Evolutionary conservation across 2,888 invertebrate genomes (phyloP), one percentile per base, ranked within the genome.

Genomic region (Tribolium freemani): DNA sequence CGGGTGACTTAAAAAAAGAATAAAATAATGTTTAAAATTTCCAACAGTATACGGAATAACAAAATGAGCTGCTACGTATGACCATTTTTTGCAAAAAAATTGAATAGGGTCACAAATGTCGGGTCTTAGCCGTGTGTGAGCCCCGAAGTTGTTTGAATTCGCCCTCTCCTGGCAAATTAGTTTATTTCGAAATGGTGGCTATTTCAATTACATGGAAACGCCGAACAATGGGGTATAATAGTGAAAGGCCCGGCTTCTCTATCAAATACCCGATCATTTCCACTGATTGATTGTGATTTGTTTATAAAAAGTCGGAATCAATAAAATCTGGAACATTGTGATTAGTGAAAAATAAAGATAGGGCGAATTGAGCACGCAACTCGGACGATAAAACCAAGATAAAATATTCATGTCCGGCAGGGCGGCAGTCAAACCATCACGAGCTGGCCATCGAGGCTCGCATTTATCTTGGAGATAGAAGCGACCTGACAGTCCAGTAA

Each of bases 391-490:
- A 77, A 76, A 74, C 74, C 73, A 70, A 67, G 78, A 76, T 80
- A 80, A 80, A 80, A 79, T 80, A 80, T 80, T 75, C 77, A 79
- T 75, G 77, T 78, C 78, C 79, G 79, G 77, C 73, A 61, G 75
- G 73, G 73, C 74, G 76, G 78, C 75, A 75, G 78, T 71, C 74
- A 76, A 78, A 77, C 78, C 78, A 80, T 80, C 79, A 78, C 78
- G 75, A 77, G 75, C 60, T 81, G 78, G 76, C 79, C 77, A 80
- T 81, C 79, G 80, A 46, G 72, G 58, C 72, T 69, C 73, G 76
- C 80, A 81, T 81, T 81, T 81, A 78, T 81, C 81, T 81, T 80
- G 74, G 72, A 79, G 80, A 79, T 81, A 79, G 78, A 78, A 80
- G 76, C 75, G 72, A 73, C 75, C 76, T 76, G 81, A 77, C 77